Percentiles rank a stretch among this genome's conserved stretches.
These are phyloP conservation scores for Heterodera filipjevi DNA, from an alignment of 2,888 invertebrate species.

Conservation along the genomic window DNA sequence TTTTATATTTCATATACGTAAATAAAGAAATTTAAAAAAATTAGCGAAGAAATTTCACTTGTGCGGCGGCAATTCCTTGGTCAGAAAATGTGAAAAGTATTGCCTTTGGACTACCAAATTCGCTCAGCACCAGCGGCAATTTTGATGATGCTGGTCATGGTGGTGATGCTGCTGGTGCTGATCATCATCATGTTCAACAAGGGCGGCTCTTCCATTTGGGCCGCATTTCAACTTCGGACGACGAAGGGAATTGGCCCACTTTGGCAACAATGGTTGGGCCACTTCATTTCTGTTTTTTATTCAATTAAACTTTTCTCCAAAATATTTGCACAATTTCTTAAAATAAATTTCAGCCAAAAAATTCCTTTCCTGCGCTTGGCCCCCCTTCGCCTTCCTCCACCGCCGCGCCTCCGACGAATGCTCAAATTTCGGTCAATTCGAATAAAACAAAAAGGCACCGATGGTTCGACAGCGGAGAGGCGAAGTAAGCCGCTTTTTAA, in stretches of 20 bases:
- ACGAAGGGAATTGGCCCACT: background rate
- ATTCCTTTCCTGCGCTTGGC: background rate
- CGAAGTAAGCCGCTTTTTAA: background rate
- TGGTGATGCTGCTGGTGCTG: background rate
- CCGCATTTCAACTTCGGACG: background rate
- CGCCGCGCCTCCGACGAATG: background rate
- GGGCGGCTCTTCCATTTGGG: background rate
- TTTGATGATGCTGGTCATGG: background rate
- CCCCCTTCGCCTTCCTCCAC: too few species aligned
- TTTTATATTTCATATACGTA: too few species aligned
- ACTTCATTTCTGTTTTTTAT: too few species aligned
- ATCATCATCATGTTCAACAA: background rate
- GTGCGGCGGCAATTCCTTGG: background rate
- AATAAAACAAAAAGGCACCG: background rate
- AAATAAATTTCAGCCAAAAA: background rate
- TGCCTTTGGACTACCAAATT: background rate
- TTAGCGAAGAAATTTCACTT: background rate
- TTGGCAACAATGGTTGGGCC: background rate
- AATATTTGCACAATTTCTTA: background rate
- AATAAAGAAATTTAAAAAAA: background rate
- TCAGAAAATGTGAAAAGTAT: background rate
- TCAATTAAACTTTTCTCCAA: background rate
- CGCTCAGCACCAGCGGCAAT: background rate
- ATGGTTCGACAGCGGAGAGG: conserved; percentile 5
- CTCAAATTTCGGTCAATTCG: background rate